Percentiles rank a stretch among this genome's conserved stretches.
Conservation (phyloP, 2,797 vertebrate genomes). For the Cercopithecus diana region DNA sequence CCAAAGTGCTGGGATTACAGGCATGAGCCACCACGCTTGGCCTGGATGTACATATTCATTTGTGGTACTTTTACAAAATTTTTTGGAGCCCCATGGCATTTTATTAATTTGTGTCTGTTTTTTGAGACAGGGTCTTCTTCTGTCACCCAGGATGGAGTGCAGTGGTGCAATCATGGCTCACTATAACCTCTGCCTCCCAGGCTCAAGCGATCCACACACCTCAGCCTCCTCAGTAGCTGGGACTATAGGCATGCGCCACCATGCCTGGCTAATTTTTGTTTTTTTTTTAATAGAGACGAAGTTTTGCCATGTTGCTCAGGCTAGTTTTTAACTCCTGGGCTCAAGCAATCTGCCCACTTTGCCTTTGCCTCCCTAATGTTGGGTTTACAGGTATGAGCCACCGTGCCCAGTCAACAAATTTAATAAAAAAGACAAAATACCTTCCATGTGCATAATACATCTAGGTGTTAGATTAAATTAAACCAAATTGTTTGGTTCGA, state of each 20-base stretch:
- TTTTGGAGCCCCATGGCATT: background rate
- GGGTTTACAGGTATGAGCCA: no score
- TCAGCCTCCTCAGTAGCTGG: background rate
- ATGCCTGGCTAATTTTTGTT: background rate
- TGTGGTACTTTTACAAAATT: background rate
- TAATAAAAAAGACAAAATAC: background rate
- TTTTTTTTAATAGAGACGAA: background rate
- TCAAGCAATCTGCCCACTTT: background rate
- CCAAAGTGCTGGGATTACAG: background rate
- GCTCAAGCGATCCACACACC: background rate
- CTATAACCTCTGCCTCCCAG: background rate
- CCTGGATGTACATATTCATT: background rate
- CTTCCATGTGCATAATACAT: background rate
- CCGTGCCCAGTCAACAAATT: background rate
- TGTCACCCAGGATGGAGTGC: background rate
- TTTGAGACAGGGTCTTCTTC: background rate
- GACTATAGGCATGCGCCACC: background rate
- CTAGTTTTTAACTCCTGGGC: background rate
- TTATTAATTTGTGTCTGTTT: background rate
- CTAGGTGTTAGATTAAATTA: background rate
- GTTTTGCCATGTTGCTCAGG: background rate
- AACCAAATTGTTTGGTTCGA: background rate
- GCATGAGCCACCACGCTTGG: fast-evolving
- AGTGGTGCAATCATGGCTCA: background rate
- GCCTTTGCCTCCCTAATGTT: background rate